Evolutionary conservation across 1,140 invertebrate genomes (phyloP).

Genomic region (Bombus breviceps): DNA sequence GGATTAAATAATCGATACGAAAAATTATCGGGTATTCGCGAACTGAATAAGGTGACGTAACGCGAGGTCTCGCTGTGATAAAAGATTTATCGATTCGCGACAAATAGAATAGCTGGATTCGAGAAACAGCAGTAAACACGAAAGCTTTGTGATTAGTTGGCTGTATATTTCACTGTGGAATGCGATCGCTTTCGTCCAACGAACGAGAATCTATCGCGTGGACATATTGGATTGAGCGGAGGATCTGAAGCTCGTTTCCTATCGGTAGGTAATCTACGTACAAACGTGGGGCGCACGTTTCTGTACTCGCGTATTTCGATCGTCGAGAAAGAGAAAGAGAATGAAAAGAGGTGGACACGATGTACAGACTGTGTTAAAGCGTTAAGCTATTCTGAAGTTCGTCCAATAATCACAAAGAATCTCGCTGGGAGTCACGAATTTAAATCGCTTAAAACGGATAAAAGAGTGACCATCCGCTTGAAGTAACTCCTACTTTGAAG

Average conservation of each 20-base stretch:
- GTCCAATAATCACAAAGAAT: not conserved
- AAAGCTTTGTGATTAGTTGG: constrained; percentile 32
- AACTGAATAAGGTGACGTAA: not conserved
- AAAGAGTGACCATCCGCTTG: not conserved
- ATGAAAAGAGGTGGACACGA: not conserved
- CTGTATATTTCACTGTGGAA: not conserved
- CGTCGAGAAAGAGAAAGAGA: not conserved
- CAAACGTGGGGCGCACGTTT: not conserved
- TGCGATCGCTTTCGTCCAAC: constrained; percentile 50
- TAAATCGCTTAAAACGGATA: not conserved
- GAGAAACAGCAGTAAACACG: not conserved
- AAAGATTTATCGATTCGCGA: constrained; percentile 57
- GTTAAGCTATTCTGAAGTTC: not conserved
- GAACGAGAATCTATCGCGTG: constrained; percentile 55
- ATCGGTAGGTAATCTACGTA: not conserved
- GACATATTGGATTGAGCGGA: constrained; percentile 53
- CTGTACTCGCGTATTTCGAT: not conserved
- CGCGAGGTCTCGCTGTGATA: not conserved
- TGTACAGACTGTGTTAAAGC: not conserved
- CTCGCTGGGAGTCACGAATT: not conserved
- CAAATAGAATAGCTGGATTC: constrained; percentile 29
- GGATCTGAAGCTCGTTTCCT: constrained; percentile 48
- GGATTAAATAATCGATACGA: not conserved
- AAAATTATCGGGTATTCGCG: not conserved
- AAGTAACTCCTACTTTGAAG: not conserved